Evolutionary conservation across 2,113 vertebrate species (phyloP), one percentile per base, ranked within the genome.

Genomic region (Platysternon megacephalum): DNA sequence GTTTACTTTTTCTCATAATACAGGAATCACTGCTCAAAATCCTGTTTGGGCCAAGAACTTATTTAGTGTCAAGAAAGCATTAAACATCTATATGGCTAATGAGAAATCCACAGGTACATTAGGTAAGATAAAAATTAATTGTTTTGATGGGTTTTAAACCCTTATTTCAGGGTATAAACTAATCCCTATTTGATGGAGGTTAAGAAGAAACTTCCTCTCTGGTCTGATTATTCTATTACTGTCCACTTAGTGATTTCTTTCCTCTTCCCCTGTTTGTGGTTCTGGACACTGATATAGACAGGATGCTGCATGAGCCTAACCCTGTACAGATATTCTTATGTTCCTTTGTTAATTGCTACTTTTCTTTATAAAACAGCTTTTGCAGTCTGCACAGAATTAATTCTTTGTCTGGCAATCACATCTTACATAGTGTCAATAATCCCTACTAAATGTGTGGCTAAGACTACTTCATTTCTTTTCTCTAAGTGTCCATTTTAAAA

Each of bases 371-470:
- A 78, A 78, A 44, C 6, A 42, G 72, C 39, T 76, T 76, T 76
- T 76, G 39, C n/a, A 86, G 11, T 28, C 90, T 91, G 42, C 80
- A 58, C 21, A 85, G 65, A 95, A 81, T 53, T 84, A 72, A 28
- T 79, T 94, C 94, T 92, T 68, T 91, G 28, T 86, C 92, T 92
- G 92, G 84, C 42, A 86, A 6, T 51, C 56, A 9, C 87, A 32
- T 65, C 93, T 87, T 79, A 86, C 11, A 0, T 58, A 81, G 53
- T 83, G 46, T 86, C 32, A 83, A 8, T 90, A 49, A 28, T 90
- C 28, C 89, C 89, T 46, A 85, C 26, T 74, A 85, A 61, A 14
- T 10, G 21, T 86, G 78, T 0, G 1, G 82, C 29, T 65, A 89
- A 83, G 91, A 79, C 5, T 26, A 78, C 52, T 88, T 91, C 90